Base-by-base conservation (phyloP, 2,888 invertebrate species). In the Encarsia formosa region DNA sequence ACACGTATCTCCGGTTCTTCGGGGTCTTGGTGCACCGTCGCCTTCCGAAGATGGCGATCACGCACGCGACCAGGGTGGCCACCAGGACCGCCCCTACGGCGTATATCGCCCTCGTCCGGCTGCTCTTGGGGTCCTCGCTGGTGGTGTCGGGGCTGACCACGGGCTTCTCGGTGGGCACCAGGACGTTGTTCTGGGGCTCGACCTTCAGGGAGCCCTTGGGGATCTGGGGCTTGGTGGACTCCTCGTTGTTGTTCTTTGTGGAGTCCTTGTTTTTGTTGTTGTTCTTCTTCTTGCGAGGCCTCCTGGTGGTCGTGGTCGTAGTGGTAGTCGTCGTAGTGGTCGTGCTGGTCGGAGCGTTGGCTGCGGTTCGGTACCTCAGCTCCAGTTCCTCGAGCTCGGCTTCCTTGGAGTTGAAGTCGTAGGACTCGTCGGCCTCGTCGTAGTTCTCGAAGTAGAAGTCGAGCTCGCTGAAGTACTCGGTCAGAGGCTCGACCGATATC, bases 1-100 rank as follows among this genome's bases (percentile, higher is more conserved):
- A 71, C 40, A 71, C 70, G 54, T 71, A 72, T 56, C 71, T 62
- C 52, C 71, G 66, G 62, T 72, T 72, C 64, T 71, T 72, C 64
- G 71, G 71, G 26, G 66, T 63, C 61, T 66, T 67, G 32, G 63
- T 62, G 61, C 71, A 72, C 59, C 71, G 62, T 58, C 63, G 62
- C 46, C 66, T 63, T 9, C 71, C 68, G 40, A 71, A 71, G 50
- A 72, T 70, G 9, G 68, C 69, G 24, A 72, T 65, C 29, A 69
- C 54, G 54, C 70, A 69, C 51, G 71, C 67, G 15, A 62, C 40
- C n/a, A 71, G 47, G 5, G 63, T 67, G 4, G 67, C 71, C 29
- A 70, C 39, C 5, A 72, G 64, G 47, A 71, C 63, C 24, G 67
- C 65, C 0, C 63, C 68, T 2, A 71, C 64, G 0, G 67, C 68